phyloP scores from a whole-genome alignment of 2,113 vertebrate genomes.

The Xyliphius kryptos region DNA sequence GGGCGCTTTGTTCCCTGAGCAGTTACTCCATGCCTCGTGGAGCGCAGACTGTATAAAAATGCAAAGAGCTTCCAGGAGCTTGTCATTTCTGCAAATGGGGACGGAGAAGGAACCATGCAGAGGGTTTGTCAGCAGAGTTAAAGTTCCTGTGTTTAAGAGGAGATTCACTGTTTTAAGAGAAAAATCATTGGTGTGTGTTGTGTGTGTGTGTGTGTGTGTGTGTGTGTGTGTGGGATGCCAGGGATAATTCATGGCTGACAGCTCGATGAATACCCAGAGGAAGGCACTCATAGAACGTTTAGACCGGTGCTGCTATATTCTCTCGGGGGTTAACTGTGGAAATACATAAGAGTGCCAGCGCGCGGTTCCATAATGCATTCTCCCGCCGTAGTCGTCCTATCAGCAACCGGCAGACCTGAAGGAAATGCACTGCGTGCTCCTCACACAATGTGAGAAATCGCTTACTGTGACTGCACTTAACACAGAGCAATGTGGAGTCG shows the following conservation, averaged over 20 bases:
- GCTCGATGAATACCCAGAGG: slow-evolving; percentile 34
- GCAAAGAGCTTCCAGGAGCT: slow-evolving; percentile 8
- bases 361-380: slow-evolving; percentile 60
- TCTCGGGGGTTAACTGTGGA: slow-evolving; percentile 39
- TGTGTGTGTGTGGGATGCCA: slow-evolving; percentile 1
- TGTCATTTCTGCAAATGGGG: too few species aligned
- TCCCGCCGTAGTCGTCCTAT: slow-evolving; percentile 59
- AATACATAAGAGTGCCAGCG: slow-evolving; percentile 18
- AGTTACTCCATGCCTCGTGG: too few species aligned
- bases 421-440: slow-evolving; percentile 54
- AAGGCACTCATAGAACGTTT: slow-evolving; percentile 33
- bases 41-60: slow-evolving; percentile 15
- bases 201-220: slow-evolving; percentile 9
- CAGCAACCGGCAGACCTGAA: slow-evolving; percentile 63
- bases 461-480: slow-evolving; percentile 61
- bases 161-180: slow-evolving; percentile 4
- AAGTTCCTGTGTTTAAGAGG: neutral
- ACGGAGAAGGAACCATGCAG: neutral
- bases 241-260: slow-evolving; percentile 38
- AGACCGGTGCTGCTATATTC: slow-evolving; percentile 28
- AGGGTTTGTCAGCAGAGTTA: neutral
- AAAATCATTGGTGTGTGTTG: slow-evolving; percentile 6
- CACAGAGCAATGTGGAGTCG: slow-evolving; percentile 53
- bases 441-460: slow-evolving; percentile 64
- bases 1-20: slow-evolving; percentile 14